Evolutionary conservation across 2,888 invertebrate genomes (phyloP), one percentile per base, ranked within the genome.

Genomic region (Pseudolycoriella hygida): DNA sequence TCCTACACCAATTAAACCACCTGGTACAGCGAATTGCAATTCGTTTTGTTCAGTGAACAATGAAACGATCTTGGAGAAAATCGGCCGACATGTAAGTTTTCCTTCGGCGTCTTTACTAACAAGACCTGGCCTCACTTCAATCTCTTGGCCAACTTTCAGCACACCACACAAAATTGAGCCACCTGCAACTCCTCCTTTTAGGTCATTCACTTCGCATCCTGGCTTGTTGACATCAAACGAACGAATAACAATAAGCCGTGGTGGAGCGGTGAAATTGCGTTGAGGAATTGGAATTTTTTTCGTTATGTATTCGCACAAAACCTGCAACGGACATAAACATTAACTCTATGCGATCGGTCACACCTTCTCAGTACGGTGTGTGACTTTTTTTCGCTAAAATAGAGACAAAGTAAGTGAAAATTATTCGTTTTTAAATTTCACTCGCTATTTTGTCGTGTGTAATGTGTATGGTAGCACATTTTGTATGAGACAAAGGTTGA

Each of bases 181-280:
- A 51, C 98, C 98, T 46, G 98, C 98, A 19, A 99, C 98, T 19
- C 98, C 98, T 34, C 98, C 98, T 61, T 94, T 88, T 46, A 99
- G 71, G 66, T 97, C 96, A 54, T 90, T 88, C 6, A 96, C 97
- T 66, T 98, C 98, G 62, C 94, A 96, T 40, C 98, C 98, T 3
- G 98, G 98, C 67, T 98, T 99, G 70, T 98, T 98, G 2, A 99
- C 98, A 67, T 99, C 98, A 67, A 98, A 99, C 3, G 98, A 98
- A 54, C 89, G 76, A 57, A 90, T 89, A 39, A 90, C 88, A 59
- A 99, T 99, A 59, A 98, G 76, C 50, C 94, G 78, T 5, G 98
- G 97, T 50, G 88, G 80, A 1, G 94, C 87, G 10, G 85, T 83
- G 64, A 98, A 99, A 64, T 99, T 96, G 48, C 98, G 73, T 51